These are phyloP conservation scores for Subanguina moxae DNA, from an alignment of 1,140 invertebrate species.

Conservation along the genomic window DNA sequence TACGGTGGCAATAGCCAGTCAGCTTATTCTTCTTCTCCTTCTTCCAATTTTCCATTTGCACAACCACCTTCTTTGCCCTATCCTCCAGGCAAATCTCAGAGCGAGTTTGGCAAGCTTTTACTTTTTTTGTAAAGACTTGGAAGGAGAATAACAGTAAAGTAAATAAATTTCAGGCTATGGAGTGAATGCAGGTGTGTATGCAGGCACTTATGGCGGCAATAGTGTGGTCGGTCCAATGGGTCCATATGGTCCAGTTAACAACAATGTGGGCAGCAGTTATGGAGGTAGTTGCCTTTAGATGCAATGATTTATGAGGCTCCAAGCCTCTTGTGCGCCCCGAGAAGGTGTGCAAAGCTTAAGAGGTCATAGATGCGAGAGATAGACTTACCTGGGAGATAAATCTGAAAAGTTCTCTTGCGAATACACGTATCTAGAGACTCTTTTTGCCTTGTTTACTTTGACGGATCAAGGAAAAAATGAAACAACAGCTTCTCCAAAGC, in stretches of 20 bases:
- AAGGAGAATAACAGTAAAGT: too few relatives aligned
- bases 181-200: constrained; percentile 13
- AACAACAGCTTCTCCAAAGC: too few relatives aligned
- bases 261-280: constrained; percentile 1
- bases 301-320: too few relatives aligned
- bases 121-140: background rate
- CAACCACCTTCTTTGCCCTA: background rate
- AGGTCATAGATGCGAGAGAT: too few relatives aligned
- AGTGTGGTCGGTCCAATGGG: constrained; percentile 1
- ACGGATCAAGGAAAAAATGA: too few relatives aligned
- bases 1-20: background rate
- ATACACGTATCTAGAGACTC: too few relatives aligned
- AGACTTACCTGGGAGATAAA: too few relatives aligned
- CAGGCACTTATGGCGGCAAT: constrained; percentile 10
- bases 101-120: constrained; percentile 2
- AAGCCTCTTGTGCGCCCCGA: too few relatives aligned
- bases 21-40: background rate
- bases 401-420: too few relatives aligned
- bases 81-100: constrained; percentile 1
- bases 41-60: background rate
- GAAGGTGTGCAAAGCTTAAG: too few relatives aligned
- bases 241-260: background rate
- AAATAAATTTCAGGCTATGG: constrained; percentile 10
- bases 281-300: background rate
- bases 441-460: too few relatives aligned